Conservation (phyloP, 2,888 invertebrate species). For the Vanessa cardui region DNA sequence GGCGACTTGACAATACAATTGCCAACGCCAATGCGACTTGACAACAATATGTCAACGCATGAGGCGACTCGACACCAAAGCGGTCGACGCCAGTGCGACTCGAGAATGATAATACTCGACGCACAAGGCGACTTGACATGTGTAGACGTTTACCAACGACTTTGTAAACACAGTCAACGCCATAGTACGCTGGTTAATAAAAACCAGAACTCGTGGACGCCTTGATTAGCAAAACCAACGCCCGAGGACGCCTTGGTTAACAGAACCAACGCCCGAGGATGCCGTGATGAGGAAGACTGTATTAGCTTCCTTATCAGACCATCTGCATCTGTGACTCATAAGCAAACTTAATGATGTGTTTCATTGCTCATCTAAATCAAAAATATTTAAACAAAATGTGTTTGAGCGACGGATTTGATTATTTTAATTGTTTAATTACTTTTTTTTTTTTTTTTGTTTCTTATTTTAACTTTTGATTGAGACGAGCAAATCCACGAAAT, state of each 20-base stretch:
- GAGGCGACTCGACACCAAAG: conserved; percentile 6
- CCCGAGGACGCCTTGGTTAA: conserved; percentile 6
- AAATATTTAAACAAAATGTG: conserved; percentile 1
- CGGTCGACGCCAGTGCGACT: conserved; percentile 3
- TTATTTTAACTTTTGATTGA: background rate
- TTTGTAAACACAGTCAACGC: background rate
- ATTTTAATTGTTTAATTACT: conserved; percentile 1
- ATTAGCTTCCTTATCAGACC: conserved; percentile 2
- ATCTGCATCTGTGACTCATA: conserved; percentile 4
- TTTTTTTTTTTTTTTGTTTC: background rate
- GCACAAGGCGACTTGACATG: conserved; percentile 1
- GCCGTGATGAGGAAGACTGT: conserved; percentile 3
- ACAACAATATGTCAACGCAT: conserved; percentile 6
- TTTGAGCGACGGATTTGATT: background rate
- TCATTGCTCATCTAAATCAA: conserved; percentile 3
- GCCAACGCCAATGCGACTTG: conserved; percentile 5
- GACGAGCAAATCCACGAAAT: background rate
- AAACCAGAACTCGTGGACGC: conserved; percentile 6
- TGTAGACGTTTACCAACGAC: too few relatives aligned
- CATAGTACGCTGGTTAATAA: background rate
- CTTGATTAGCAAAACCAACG: conserved; percentile 2
- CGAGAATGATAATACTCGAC: conserved; percentile 1
- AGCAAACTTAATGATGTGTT: conserved; percentile 1
- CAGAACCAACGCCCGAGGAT: conserved; percentile 5
- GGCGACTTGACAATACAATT: conserved; percentile 5